Conservation (phyloP, 2,888 invertebrate species). For the Tinea trinotella region DNA sequence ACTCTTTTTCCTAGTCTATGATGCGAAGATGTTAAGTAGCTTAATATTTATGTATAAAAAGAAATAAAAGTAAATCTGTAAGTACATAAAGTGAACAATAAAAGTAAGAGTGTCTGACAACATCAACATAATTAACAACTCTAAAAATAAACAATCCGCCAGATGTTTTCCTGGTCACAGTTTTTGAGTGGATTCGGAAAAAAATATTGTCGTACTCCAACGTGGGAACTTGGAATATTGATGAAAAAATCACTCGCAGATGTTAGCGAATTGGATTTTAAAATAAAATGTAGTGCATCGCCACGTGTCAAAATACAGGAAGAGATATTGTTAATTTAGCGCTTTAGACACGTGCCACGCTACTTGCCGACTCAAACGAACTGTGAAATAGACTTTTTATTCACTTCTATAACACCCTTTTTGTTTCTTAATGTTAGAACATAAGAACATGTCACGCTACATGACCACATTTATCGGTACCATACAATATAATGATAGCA, state of each 20-base stretch:
- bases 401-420: slow-evolving; percentile 19
- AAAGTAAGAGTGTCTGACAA: too few relatives aligned
- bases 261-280: slow-evolving; percentile 40
- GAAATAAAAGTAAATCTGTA: too few relatives aligned
- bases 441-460: slow-evolving; percentile 10
- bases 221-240: slow-evolving; percentile 48
- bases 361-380: slow-evolving; percentile 47
- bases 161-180: slow-evolving; percentile 53
- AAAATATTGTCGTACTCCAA: slow-evolving; percentile 43
- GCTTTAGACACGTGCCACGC: slow-evolving; percentile 26
- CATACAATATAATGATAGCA: neutral
- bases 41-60: too few relatives aligned
- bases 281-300: slow-evolving; percentile 21
- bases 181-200: slow-evolving; percentile 36
- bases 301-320: slow-evolving; percentile 60
- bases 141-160: slow-evolving; percentile 52
- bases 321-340: slow-evolving; percentile 30
- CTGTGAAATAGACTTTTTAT: slow-evolving; percentile 50
- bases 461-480: neutral
- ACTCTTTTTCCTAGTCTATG: too few relatives aligned
- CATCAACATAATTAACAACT: slow-evolving; percentile 21
- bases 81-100: too few relatives aligned
- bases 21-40: too few relatives aligned
- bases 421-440: slow-evolving; percentile 23
- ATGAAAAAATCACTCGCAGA: slow-evolving; percentile 44